phyloP scores from a whole-genome alignment of 2,888 invertebrate genomes.

The Tetrapedia diversipes region DNA sequence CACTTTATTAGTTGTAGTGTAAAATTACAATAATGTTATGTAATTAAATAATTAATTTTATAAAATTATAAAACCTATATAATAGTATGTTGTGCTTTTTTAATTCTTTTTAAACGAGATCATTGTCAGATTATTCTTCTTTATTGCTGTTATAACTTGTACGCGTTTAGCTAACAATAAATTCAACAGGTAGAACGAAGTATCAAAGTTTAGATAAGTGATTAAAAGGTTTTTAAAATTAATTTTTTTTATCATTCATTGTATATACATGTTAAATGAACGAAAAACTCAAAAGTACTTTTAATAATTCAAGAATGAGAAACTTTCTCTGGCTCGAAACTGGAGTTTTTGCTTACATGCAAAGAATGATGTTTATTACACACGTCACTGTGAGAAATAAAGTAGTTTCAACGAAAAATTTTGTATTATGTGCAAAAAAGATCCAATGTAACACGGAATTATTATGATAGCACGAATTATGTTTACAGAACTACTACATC shows the following conservation, averaged over 20 bases:
- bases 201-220: conserved; percentile 63
- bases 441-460: no score
- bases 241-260: not conserved
- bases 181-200: conserved; percentile 74
- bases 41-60: no score
- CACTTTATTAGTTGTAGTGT: no score
- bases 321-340: not conserved
- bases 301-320: not conserved
- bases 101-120: no score
- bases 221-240: conserved; percentile 1
- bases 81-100: no score
- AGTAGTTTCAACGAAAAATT: not conserved
- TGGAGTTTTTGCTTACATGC: no score
- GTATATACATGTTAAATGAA: not conserved
- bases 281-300: not conserved
- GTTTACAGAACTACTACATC: not conserved
- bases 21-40: no score
- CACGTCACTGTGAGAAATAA: not conserved
- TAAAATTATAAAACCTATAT: no score
- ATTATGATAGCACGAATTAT: not conserved
- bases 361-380: not conserved
- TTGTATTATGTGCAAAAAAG: not conserved
- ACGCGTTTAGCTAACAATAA: conserved; percentile 38
- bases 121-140: not conserved
- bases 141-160: conserved; percentile 1